These are phyloP conservation scores for Pterostichus niger DNA, from an alignment of 2,888 invertebrate genomes.

Conservation along the genomic window DNA sequence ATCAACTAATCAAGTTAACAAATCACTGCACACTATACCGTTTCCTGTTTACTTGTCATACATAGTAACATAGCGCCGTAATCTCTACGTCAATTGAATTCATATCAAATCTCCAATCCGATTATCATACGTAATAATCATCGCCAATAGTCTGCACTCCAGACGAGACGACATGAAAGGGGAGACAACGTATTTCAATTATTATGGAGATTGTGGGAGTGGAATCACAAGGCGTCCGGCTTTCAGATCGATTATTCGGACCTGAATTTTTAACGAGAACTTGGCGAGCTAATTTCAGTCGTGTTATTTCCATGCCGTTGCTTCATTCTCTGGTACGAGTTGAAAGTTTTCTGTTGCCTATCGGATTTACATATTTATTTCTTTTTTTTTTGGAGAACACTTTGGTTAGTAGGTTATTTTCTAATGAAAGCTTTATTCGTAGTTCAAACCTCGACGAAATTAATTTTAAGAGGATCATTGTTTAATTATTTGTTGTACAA, in stretches of 20 bases:
- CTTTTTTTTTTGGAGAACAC: not conserved
- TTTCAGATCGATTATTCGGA: conserved; percentile 41
- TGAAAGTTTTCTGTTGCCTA: conserved; percentile 40
- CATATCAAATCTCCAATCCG: conserved; percentile 30
- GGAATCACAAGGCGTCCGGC: conserved; percentile 7
- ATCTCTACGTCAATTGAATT: conserved; percentile 32
- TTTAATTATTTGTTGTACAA: too few relatives aligned
- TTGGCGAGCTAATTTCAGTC: conserved; percentile 53
- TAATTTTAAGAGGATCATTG: too few relatives aligned
- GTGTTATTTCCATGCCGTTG: conserved; percentile 52
- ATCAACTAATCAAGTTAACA: conserved; percentile 46
- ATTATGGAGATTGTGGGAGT: conserved; percentile 36
- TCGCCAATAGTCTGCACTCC: not conserved
- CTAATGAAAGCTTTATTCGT: not conserved
- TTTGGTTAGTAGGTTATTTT: conserved; percentile 46
- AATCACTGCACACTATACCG: conserved; percentile 6
- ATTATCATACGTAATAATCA: conserved; percentile 26
- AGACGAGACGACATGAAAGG: not conserved
- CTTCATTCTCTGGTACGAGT: conserved; percentile 8
- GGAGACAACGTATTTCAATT: conserved; percentile 42
- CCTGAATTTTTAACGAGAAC: conserved; percentile 54
- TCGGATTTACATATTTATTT: conserved; percentile 62
- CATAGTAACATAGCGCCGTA: conserved; percentile 11
- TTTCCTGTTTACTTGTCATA: conserved; percentile 37
- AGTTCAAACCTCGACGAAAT: too few relatives aligned